Percentiles rank a stretch among this genome's conserved stretches.
Conservation (phyloP, 2,113 vertebrate species). For the Gnathonemus longibarbis region DNA sequence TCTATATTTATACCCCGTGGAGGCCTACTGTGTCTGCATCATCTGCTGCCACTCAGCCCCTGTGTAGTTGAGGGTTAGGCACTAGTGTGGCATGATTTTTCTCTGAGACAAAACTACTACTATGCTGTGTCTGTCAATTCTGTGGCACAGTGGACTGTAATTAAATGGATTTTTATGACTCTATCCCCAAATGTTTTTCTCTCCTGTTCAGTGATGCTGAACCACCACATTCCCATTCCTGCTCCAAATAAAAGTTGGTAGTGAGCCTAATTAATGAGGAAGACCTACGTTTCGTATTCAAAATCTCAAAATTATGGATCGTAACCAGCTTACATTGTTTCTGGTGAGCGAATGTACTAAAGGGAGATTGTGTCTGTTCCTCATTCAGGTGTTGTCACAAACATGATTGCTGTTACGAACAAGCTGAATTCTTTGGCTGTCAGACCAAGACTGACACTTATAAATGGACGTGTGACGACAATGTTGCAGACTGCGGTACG, state of each 20-base stretch:
- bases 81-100: neutral
- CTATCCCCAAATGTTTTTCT: neutral
- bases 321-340: too few relatives aligned
- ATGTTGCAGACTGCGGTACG: constrained; percentile 59
- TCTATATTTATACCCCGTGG: neutral
- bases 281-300: neutral
- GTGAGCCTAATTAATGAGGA: neutral
- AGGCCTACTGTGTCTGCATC: neutral
- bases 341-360: neutral
- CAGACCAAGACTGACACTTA: constrained; percentile 53
- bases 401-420: constrained; percentile 70
- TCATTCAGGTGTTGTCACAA: constrained; percentile 64
- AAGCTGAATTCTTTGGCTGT: constrained; percentile 57
- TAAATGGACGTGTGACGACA: constrained; percentile 59
- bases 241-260: neutral
- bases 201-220: neutral
- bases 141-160: neutral
- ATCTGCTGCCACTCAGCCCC: neutral
- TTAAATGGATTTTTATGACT: neutral
- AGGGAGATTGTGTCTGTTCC: neutral
- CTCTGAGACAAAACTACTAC: neutral
- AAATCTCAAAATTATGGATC: neutral
- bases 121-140: neutral
- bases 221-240: neutral
- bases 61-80: neutral